A percentile compares a stretch with the other conserved stretches of the same genome.
Evolutionary conservation across 2,797 vertebrate genomes (phyloP).

Genomic region (Hydrolagus colliei): DNA sequence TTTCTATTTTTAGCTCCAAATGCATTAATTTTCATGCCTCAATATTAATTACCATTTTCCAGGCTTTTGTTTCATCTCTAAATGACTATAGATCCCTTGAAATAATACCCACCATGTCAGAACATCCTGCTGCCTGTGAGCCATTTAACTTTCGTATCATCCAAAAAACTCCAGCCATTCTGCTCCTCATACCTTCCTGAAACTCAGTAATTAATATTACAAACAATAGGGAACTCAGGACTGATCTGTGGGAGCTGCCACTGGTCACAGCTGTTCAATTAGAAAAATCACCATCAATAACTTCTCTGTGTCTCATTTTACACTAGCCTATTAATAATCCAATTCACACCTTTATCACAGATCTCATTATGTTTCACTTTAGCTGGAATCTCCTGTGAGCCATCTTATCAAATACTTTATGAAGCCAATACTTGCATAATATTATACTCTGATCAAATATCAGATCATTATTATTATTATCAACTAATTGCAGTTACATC

Average conservation of each 20-base stretch:
- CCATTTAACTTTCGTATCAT: not conserved
- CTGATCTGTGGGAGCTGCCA: slow-evolving; percentile 6
- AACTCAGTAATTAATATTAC: slow-evolving; percentile 16
- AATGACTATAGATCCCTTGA: not conserved
- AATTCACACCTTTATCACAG: slow-evolving; percentile 13
- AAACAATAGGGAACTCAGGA: not conserved
- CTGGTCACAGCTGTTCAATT: slow-evolving; percentile 14
- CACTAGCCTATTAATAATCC: slow-evolving; percentile 1
- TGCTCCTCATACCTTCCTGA: not conserved
- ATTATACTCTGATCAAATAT: too few species aligned
- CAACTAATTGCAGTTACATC: too few species aligned
- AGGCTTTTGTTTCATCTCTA: not conserved
- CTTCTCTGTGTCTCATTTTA: not conserved
- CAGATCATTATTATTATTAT: not conserved
- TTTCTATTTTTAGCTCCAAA: too few species aligned
- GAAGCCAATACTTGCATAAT: not conserved
- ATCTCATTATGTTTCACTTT: not conserved
- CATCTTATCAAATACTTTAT: not conserved
- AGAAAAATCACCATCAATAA: slow-evolving; percentile 22
- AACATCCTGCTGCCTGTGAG: not conserved
- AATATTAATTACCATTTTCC: not conserved
- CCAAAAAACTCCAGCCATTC: not conserved
- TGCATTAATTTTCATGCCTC: not conserved
- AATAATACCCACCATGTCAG: not conserved
- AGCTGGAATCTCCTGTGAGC: not conserved